These are phyloP conservation scores for Carcharodon carcharias DNA, from an alignment of 2,797 vertebrate genomes.

Conservation along the genomic window DNA sequence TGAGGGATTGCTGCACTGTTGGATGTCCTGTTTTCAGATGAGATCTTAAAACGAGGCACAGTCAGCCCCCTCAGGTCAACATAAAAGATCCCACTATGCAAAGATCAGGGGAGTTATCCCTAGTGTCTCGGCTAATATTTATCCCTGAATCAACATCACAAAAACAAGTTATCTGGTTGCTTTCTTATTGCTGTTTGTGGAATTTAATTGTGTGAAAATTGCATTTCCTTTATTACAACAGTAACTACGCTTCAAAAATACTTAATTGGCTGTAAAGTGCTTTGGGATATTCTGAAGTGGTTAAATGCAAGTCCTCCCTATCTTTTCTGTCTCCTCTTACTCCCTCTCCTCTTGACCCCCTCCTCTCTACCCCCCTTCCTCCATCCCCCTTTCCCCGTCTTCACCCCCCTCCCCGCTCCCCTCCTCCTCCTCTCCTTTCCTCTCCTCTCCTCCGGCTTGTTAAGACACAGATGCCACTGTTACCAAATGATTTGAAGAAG, in stretches of 20 bases:
- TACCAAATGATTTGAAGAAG: not conserved
- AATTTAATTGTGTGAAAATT: not conserved
- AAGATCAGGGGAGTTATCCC: not conserved
- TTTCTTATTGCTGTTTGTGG: not conserved
- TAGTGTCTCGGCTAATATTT: not conserved
- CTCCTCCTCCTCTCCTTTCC: not conserved
- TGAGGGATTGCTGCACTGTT: not conserved
- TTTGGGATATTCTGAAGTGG: not conserved
- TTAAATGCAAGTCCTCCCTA: not conserved
- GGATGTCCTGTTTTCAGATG: not conserved
- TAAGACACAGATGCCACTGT: not conserved
- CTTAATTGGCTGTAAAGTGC: not conserved
- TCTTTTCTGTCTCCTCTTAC: not conserved
- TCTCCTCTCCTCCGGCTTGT: not conserved
- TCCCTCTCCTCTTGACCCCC: too few species aligned
- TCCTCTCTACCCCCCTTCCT: too few species aligned
- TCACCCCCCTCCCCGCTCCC: too few species aligned
- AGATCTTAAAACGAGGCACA: not conserved
- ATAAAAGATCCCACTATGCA: not conserved
- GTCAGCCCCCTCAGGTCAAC: not conserved
- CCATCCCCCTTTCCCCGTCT: too few species aligned
- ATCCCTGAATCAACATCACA: not conserved
- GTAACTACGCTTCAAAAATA: not conserved
- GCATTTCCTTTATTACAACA: not conserved
- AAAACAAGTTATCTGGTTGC: not conserved